Evolutionary conservation across 2,888 invertebrate genomes (phyloP), one percentile per base, ranked within the genome.

Genomic region (Nemapogon koenigi): DNA sequence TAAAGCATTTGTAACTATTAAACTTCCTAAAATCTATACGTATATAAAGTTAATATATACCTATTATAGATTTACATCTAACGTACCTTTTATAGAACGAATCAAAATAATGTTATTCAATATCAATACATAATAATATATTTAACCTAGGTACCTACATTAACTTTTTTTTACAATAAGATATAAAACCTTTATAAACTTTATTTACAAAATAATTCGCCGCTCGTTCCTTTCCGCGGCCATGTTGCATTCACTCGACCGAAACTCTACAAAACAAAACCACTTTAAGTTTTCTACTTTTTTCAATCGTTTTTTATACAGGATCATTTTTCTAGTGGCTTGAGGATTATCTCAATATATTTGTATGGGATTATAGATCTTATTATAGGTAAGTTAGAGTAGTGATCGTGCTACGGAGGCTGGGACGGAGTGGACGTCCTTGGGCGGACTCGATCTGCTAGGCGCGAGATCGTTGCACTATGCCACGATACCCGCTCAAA

Each of bases 371-470:
- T 56, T 56, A 44, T 60, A 39, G 45, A 37, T 42, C 50, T 53
- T 70, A 45, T 43, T n/a, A 2, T 14, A 17, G 43, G 35, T 7
- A 27, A 0, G 11, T 46, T 68, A 71, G 56, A 56, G 65, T 62
- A 45, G 50, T 41, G 41, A n/a, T 43, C 7, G 36, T n/a, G 13
- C 16, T 41, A 40, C 15, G 50, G 56, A 58, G 59, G 66, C 62
- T 63, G 58, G 49, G 47, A 38, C 39, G 52, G 58, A 76, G 67
- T 73, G 73, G 76, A 73, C 72, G 78, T 76, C 78, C 78, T 78
- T 78, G 76, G 65, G 72, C 70, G 76, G 76, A 78, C 76, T 68
- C 72, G 78, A 78, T 76, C 76, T 72, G 78, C 78, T 73, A 72
- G 70, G 57, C 61, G 57, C 68, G 65, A 69, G 76, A 76, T 76